Percentiles rank a stretch among this genome's conserved stretches.
phyloP scores from a whole-genome alignment of 2,113 vertebrate genomes.

The Neolamprologus modestus region DNA sequence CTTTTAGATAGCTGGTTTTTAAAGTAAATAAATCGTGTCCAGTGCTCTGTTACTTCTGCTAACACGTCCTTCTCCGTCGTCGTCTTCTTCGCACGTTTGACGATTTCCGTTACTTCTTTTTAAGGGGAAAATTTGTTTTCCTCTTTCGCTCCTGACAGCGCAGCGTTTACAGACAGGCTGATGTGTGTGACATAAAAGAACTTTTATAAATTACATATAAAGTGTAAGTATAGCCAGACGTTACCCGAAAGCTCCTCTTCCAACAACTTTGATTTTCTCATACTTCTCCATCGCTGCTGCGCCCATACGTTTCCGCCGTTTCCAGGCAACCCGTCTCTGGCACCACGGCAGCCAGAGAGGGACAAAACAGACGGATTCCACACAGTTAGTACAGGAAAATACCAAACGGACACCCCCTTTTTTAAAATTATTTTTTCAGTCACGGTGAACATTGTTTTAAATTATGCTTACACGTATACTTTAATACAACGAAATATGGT shows the following conservation, averaged over 20 bases:
- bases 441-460: neutral
- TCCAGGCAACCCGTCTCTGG: constrained; percentile 71
- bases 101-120: neutral
- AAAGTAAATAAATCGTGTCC: neutral
- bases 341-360: constrained; percentile 35
- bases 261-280: constrained; percentile 94
- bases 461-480: neutral
- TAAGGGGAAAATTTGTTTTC: rapidly evolving
- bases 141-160: too few species aligned
- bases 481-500: neutral
- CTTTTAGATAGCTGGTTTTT: neutral
- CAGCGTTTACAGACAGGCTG: neutral
- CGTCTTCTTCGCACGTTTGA: neutral
- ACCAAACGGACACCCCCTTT: neutral
- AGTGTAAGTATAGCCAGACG: neutral
- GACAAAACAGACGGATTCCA: constrained; percentile 25
- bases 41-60: neutral
- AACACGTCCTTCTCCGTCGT: neutral
- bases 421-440: rapidly evolving
- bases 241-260: constrained; percentile 97
- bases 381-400: neutral
- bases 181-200: neutral
- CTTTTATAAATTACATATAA: neutral
- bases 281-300: constrained; percentile 86
- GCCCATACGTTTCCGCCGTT: constrained; percentile 53